These are phyloP conservation scores for Psammodynastes pulverulentus DNA, from an alignment of 2,113 vertebrate species.

Conservation along the genomic window DNA sequence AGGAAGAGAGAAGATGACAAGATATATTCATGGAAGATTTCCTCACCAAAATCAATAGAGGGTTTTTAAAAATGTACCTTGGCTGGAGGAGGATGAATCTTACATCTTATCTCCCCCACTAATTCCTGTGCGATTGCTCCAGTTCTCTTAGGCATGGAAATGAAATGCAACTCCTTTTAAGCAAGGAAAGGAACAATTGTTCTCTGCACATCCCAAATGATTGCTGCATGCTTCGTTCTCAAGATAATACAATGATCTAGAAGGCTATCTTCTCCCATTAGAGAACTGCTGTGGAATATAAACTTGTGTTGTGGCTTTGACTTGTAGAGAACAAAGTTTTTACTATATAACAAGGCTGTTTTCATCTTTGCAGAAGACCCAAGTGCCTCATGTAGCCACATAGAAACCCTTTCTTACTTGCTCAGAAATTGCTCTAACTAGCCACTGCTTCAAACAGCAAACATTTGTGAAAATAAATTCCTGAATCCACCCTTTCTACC, in stretches of 20 bases:
- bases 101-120: neutral
- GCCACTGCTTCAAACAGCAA: neutral
- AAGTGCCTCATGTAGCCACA: neutral
- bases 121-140: neutral
- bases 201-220: neutral
- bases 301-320: constrained; percentile 1
- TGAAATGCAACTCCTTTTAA: neutral
- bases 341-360: neutral
- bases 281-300: constrained; percentile 9
- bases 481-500: neutral
- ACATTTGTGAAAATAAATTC: neutral
- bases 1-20: neutral
- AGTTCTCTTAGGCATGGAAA: neutral
- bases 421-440: neutral
- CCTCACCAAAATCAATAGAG: neutral
- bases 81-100: neutral
- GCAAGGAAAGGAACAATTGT: neutral
- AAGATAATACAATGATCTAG: neutral
- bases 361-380: constrained; percentile 5
- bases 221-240: neutral
- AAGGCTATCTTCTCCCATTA: neutral
- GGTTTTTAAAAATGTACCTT: neutral
- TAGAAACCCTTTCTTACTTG: neutral
- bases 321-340: neutral
- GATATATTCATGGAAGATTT: neutral